phyloP scores from a whole-genome alignment of 2,113 vertebrate species.

The Canis aureus region DNA sequence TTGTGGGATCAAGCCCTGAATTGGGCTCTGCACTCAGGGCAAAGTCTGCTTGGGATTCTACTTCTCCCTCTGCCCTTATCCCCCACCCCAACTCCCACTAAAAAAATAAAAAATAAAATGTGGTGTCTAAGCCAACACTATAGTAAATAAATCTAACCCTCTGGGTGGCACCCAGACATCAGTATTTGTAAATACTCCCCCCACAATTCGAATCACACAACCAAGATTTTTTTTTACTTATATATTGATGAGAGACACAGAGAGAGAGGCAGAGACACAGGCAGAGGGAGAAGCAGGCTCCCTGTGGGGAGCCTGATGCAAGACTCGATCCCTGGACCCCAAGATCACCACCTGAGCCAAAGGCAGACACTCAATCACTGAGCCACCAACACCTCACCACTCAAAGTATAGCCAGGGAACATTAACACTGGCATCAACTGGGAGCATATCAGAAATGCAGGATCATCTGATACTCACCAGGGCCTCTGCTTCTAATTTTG shows the following conservation, averaged over 20 bases:
- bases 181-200: background rate
- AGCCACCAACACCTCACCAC: background rate
- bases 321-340: too few species aligned
- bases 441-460: background rate
- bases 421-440: background rate
- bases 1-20: background rate
- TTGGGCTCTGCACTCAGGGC: background rate
- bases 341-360: too few species aligned
- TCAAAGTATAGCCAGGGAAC: background rate
- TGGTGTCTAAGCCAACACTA: background rate
- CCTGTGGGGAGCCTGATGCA: too few species aligned
- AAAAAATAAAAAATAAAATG: background rate
- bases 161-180: background rate
- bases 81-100: background rate
- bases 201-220: background rate
- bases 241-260: too few species aligned
- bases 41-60: background rate
- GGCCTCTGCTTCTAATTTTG: background rate
- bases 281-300: too few species aligned
- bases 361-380: too few species aligned
- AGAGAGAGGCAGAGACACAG: too few species aligned
- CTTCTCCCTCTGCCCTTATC: background rate
- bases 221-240: background rate
- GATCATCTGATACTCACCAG: background rate
- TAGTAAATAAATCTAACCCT: background rate